Conservation (phyloP, 2,113 vertebrate genomes). For the Lota lota region DNA sequence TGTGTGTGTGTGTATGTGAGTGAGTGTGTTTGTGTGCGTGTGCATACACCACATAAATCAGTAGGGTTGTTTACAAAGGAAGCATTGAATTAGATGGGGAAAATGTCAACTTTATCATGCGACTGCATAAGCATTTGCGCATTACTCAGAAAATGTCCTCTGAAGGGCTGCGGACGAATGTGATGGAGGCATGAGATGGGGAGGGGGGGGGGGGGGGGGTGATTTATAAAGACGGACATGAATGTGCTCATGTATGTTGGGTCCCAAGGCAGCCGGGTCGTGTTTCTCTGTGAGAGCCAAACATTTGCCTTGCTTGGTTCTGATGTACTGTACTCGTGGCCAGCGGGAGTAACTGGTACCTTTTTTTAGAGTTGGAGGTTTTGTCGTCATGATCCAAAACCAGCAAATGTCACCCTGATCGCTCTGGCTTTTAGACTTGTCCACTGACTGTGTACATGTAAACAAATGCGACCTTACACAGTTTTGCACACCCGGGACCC, state of each 20-base stretch:
- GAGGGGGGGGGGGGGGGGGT: conserved; percentile 37
- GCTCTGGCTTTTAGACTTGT: not conserved
- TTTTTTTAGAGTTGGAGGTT: too few species aligned
- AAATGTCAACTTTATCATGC: conserved; percentile 69
- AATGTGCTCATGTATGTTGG: conserved; percentile 52
- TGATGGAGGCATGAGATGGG: conserved; percentile 41
- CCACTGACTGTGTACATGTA: conserved; percentile 33
- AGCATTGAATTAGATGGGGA: conserved; percentile 58
- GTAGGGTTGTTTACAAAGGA: conserved; percentile 61
- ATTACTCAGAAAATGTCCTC: conserved; percentile 56
- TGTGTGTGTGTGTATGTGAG: conserved; percentile 24
- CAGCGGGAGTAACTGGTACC: too few species aligned
- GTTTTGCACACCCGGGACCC: conserved; percentile 39
- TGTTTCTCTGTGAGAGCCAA: conserved; percentile 55
- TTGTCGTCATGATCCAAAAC: conserved; percentile 32
- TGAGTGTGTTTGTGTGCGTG: conserved; percentile 7
- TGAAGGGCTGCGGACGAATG: conserved; percentile 49
- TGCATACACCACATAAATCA: conserved; percentile 23
- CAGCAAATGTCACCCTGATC: conserved; percentile 36
- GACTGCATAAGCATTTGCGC: conserved; percentile 50
- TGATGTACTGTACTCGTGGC: conserved; percentile 42
- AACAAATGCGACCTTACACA: conserved; percentile 11
- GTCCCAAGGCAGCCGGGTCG: conserved; percentile 49
- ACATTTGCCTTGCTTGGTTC: conserved; percentile 59
- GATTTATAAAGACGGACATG: conserved; percentile 43